Base-by-base conservation (phyloP, 2,888 invertebrate species). In the Leistus spinibarbis region DNA sequence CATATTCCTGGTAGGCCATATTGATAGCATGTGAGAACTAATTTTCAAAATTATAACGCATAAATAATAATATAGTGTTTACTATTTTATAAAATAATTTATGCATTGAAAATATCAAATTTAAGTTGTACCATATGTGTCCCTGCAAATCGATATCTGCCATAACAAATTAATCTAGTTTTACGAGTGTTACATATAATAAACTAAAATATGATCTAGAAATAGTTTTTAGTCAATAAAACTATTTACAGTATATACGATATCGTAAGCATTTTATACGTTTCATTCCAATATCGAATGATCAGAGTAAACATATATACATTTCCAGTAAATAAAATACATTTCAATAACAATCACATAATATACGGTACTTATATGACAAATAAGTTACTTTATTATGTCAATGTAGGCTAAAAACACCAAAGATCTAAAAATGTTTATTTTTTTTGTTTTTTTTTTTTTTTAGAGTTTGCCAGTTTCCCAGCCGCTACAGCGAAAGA, bases 401-500 rank as follows among this genome's bases (percentile, higher is more conserved):
- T n/a, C n/a, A n/a, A n/a, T n/a, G n/a, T n/a, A n/a, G n/a, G n/a
- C n/a, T n/a, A n/a, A n/a, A n/a, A n/a, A n/a, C n/a, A n/a, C n/a
- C n/a, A n/a, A n/a, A n/a, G n/a, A n/a, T n/a, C n/a, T n/a, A n/a
- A 5, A 2, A 5, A 54, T 54, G 54, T 54, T 54, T 54, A 3
- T 17, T 54, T 16, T 16, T 71, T 76, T 62, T 77, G 71, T 77
- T 64, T 65, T 68, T 69, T 56, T 78, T 76, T 77, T 77, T 80
- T 85, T 87, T 77, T 88, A 95, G 94, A 93, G 92, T 88, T 86
- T 94, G 85, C 93, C 93, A 84, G 91, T 91, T 79, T 91, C 91
- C 83, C 91, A 92, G 84, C 90, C 93, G 81, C 89, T 96, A 81
- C 95, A 95, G 87, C 91, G 96, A 81, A 97, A 98, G 88, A 99